Percentiles rank a stretch among this genome's conserved stretches.
These are phyloP conservation scores for Drosophila asahinai DNA, from an alignment of 1,140 invertebrate genomes.

Conservation along the genomic window DNA sequence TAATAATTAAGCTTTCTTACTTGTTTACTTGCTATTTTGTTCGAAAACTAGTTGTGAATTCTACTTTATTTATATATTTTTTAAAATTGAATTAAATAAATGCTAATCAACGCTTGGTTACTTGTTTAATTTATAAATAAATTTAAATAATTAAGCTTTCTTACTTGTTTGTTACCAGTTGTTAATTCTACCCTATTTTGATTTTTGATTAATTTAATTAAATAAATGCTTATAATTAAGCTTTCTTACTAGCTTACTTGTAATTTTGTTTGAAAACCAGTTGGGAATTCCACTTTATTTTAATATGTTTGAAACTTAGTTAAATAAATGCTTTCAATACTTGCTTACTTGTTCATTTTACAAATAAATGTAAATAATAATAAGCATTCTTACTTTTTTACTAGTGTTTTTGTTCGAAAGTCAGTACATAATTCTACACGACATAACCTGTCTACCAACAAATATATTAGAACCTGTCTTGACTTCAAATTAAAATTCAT, in stretches of 20 bases:
- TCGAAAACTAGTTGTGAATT: neutral
- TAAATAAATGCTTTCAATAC: no score
- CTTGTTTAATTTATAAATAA: no score
- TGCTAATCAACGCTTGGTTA: no score
- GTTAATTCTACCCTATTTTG: neutral
- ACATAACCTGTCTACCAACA: neutral
- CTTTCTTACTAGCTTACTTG: no score
- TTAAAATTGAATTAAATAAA: no score
- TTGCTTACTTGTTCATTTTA: no score
- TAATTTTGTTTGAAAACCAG: no score
- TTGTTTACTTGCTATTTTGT: neutral
- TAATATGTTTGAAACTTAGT: no score
- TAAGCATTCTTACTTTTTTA: neutral
- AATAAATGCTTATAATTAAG: neutral
- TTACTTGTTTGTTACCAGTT: neutral
- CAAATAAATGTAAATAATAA: no score
- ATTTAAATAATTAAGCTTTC: neutral
- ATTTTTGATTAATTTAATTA: neutral
- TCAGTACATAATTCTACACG: neutral
- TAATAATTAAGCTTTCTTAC: neutral
- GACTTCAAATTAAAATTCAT: slow-evolving; percentile 13
- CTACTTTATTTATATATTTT: neutral
- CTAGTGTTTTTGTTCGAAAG: neutral
- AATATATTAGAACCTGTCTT: slow-evolving; percentile 4
- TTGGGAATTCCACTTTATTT: no score